Evolutionary conservation across 2,797 vertebrate genomes (phyloP).

Genomic region (Crypturellus tataupa): DNA sequence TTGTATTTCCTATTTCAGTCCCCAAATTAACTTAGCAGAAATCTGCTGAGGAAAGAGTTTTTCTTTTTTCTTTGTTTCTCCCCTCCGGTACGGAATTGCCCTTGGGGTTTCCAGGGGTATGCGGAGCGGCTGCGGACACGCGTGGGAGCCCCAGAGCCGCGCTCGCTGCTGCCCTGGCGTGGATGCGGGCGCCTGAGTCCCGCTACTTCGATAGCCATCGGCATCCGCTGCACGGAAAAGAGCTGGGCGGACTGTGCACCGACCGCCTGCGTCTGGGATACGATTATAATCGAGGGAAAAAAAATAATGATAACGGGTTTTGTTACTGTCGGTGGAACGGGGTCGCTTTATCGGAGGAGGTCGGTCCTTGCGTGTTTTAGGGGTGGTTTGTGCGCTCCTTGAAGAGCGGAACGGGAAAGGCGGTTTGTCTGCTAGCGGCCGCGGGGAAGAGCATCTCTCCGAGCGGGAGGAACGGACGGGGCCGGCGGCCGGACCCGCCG

Average conservation of each 20-base stretch:
- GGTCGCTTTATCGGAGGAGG: not conserved
- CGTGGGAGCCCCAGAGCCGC: not conserved
- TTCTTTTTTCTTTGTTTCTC: too few species aligned
- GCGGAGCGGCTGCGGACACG: not conserved
- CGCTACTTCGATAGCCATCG: not conserved
- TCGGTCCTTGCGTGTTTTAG: not conserved
- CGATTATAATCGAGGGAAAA: not conserved
- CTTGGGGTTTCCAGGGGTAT: too few species aligned
- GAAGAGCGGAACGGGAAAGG: not conserved
- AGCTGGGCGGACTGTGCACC: rapidly evolving
- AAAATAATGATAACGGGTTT: rapidly evolving
- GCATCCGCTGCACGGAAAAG: not conserved
- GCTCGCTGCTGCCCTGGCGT: rapidly evolving
- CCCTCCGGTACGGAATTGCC: too few species aligned
- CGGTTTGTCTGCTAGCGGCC: not conserved
- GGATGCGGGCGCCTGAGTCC: rapidly evolving
- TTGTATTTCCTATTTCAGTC: rapidly evolving
- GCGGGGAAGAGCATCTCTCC: not conserved
- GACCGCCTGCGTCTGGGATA: rapidly evolving
- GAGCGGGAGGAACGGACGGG: too few species aligned
- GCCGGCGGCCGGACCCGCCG: too few species aligned
- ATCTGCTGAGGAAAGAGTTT: not conserved
- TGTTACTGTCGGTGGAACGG: not conserved
- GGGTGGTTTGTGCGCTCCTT: not conserved
- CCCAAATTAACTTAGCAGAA: not conserved